Percentiles rank a stretch among this genome's conserved stretches.
phyloP scores from a whole-genome alignment of 2,797 vertebrate genomes.

The Oreonectes daqikongensis region DNA sequence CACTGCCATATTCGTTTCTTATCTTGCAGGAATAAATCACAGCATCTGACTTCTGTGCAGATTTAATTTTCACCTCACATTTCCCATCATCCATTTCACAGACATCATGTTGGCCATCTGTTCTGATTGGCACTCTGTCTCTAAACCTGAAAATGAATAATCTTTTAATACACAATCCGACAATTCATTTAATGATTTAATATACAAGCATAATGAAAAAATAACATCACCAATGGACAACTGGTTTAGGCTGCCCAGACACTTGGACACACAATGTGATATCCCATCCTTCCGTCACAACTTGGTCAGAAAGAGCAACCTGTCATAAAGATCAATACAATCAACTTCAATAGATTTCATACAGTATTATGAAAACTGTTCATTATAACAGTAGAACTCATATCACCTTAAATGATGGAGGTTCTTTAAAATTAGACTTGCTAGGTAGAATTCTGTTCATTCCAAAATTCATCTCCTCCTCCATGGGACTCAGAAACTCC shows the following conservation, averaged over 20 bases:
- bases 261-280: conserved; percentile 81
- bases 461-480: conserved; percentile 81
- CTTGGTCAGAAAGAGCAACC: conserved; percentile 84
- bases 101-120: conserved; percentile 73
- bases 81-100: conserved; percentile 74
- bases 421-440: conserved; percentile 78
- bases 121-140: conserved; percentile 82
- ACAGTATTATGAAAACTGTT: background rate
- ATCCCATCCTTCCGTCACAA: conserved; percentile 84
- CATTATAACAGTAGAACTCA: conserved; percentile 35
- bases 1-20: conserved; percentile 82
- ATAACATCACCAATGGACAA: conserved; percentile 87
- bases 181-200: background rate
- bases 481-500: conserved; percentile 85
- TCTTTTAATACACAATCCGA: background rate
- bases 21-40: conserved; percentile 90
- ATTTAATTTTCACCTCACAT: conserved; percentile 81
- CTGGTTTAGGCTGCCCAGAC: conserved; percentile 85
- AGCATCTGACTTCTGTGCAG: conserved; percentile 77
- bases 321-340: conserved; percentile 57
- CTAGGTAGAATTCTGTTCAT: conserved; percentile 48
- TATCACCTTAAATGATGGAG: conserved; percentile 86
- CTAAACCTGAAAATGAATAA: conserved; percentile 78
- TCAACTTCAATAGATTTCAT: background rate
- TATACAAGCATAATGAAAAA: background rate